Conservation (phyloP, 2,888 invertebrate species). For the Ophonus ardosiacus region DNA sequence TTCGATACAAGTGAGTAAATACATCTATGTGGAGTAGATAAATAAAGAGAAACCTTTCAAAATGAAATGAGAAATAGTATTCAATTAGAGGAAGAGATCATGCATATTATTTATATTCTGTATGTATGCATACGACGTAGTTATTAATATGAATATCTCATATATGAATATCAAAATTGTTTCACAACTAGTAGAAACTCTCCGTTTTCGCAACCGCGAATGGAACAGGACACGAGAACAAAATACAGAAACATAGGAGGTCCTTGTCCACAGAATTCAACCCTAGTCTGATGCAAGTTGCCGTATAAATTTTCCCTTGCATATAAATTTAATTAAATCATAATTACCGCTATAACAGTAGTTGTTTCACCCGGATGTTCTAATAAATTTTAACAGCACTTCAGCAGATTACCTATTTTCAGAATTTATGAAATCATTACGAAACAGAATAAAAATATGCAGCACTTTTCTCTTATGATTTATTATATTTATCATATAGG, state of each 20-base stretch:
- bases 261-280: not conserved
- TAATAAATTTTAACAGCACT: constrained; percentile 59
- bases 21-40: too few relatives aligned
- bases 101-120: not conserved
- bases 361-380: constrained; percentile 54
- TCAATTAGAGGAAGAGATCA: not conserved
- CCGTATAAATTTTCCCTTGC: constrained; percentile 55
- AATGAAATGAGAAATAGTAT: not conserved
- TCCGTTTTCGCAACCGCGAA: not conserved
- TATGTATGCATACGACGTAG: not conserved
- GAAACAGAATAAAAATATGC: constrained; percentile 48
- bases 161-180: constrained; percentile 26
- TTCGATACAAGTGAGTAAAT: too few relatives aligned
- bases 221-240: constrained; percentile 1
- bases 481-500: constrained; percentile 45
- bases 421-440: constrained; percentile 58
- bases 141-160: constrained; percentile 4
- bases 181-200: constrained; percentile 23
- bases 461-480: constrained; percentile 52
- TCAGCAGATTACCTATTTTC: constrained; percentile 55
- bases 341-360: constrained; percentile 62
- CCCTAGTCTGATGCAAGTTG: constrained; percentile 37
- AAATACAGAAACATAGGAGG: constrained; percentile 5
- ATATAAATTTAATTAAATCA: constrained; percentile 63
- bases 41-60: not conserved